Base-by-base conservation (phyloP, 2,797 vertebrate species). In the Sitta carolinensis region DNA sequence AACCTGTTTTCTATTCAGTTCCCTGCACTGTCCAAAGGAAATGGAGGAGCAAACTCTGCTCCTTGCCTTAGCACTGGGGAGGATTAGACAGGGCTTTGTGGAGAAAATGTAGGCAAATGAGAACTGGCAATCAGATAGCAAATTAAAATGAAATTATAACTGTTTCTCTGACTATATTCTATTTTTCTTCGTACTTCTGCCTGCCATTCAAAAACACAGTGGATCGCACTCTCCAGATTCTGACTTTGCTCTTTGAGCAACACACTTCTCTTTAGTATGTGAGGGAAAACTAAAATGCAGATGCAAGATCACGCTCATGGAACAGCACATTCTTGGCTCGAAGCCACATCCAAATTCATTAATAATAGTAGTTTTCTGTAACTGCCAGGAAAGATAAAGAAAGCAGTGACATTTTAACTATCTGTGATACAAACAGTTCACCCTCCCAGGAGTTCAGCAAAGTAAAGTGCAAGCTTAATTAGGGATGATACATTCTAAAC, bases 341-440 rank as follows among this genome's bases (percentile, higher is more conserved):
- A 76, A 93, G 76, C 72, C 79, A 78, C 55, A 72, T 84, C 50
- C 34, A 77, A 84, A 95, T 77, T 93, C n/a, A 67, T 89, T 82
- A 94, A 85, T 87, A 93, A 72, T 27, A 79, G 62, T 45, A 87
- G 67, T 87, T 87, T 91, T 86, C 66, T 81, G 34, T 72, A 91
- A 81, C 80, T 91, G 63, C 57, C 42, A 87, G 73, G 78, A 84
- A 93, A 84, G 75, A 84, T 54, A 81, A 90, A 90, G 76, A 27
- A 92, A 95, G 40, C 57, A 77, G 47, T 63, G 80, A 87, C 61
- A 78, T 89, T 94, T 94, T 74, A 96, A 81, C 74, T 74, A 13
- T 74, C 43, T 30, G 12, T 57, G 72, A 89, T 88, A 63, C 59
- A 86, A 95, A 87, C 62, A 86, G 47, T 66, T 90, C n/a, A 78